Base-by-base conservation (phyloP, 2,113 vertebrate species). In the Thryonomys swinderianus region DNA sequence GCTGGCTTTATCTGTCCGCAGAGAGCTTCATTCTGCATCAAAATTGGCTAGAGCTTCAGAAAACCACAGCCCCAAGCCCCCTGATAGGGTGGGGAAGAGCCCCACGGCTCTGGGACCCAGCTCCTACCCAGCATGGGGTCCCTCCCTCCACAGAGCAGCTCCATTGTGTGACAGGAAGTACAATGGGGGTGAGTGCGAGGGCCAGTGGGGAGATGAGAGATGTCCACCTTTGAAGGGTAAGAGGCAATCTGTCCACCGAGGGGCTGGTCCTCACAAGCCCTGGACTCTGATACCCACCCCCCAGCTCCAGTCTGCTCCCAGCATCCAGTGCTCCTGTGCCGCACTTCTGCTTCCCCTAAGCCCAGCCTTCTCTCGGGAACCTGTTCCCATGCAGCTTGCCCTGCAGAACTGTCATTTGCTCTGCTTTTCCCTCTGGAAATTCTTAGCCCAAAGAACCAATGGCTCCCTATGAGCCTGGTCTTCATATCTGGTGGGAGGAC, bases 11-110 rank as follows among this genome's bases (percentile, higher is more conserved):
- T 92, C 81, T 62, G 80, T 87, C 92, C 88, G 80, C 7, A 7
- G 76, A 87, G 92, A 53, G 67, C 74, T 87, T 67, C 18, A 11
- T 80, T 90, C 67, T 71, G 95, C 64, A 87, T 95, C 0, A 5
- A 84, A 51, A n/a, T 82, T 94, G 94, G 95, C 96, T 91, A 91
- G 94, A 69, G 80, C 61, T 89, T 87, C 78, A 90, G 88, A 85
- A 96, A 91, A 84, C 66, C 92, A 91, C 81, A 90, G 96, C 86
- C 81, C 84, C 80, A 20, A 86, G 61, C 32, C 89, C 88, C 89
- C 40, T 37, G 71, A 81, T 40, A 57, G 45, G 53, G 84, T 88
- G 88, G 71, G 88, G 73, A 12, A 57, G 67, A 79, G 88, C 84
- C 93, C 74, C 53, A 79, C 80, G 94, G 79, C 94, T 91, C 86